These are phyloP conservation scores for Daboia siamensis DNA, from an alignment of 2,113 vertebrate genomes.

Conservation along the genomic window DNA sequence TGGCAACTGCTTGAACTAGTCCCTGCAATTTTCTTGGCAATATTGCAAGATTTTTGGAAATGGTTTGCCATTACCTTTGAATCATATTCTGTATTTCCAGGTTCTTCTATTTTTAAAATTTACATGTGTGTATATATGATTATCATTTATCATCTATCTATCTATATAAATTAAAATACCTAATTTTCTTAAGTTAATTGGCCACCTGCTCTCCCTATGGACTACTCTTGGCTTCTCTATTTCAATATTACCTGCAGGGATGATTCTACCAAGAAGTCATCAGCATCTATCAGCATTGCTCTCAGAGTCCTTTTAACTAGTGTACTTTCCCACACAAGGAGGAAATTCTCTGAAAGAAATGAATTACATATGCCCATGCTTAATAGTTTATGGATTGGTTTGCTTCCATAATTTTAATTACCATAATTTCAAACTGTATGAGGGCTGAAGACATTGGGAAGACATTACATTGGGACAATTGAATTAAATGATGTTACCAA, in stretches of 20 bases:
- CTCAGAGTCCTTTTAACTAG: neutral
- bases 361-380: neutral
- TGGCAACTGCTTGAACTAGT: neutral
- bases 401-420: neutral
- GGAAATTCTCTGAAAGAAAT: neutral
- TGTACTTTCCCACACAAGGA: neutral
- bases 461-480: neutral
- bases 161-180: neutral
- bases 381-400: neutral
- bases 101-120: neutral
- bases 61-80: neutral
- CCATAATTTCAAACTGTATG: neutral
- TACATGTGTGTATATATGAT: neutral
- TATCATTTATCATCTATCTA: neutral
- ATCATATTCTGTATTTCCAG: neutral
- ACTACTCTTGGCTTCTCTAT: neutral
- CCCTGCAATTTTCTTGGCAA: neutral
- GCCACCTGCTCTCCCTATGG: neutral
- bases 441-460: neutral
- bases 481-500: neutral
- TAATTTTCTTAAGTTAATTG: neutral
- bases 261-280: neutral
- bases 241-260: neutral
- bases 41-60: neutral
- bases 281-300: neutral